These are phyloP conservation scores for Leptinotarsa tumamoca DNA, from an alignment of 2,888 invertebrate genomes.

Conservation along the genomic window DNA sequence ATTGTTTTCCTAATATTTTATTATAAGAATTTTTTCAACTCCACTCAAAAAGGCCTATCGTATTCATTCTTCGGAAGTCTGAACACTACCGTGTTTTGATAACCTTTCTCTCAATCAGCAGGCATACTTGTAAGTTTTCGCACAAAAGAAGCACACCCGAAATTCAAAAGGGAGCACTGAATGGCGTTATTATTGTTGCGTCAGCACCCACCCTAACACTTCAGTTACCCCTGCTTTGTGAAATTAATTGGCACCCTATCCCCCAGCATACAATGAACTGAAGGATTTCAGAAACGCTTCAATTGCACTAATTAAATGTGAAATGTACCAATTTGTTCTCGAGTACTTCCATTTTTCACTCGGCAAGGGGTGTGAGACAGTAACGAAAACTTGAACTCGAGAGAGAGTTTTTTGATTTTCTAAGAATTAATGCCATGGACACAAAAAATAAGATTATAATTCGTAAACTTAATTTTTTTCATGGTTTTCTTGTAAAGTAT, in stretches of 20 bases:
- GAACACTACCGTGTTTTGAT: background rate
- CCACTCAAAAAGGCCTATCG: too few relatives aligned
- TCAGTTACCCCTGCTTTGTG: constrained; percentile 16
- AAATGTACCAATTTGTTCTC: constrained; percentile 18
- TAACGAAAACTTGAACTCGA: background rate
- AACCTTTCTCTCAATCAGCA: background rate
- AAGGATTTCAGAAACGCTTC: constrained; percentile 17
- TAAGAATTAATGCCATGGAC: too few relatives aligned
- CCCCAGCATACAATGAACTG: constrained; percentile 17
- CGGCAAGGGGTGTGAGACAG: background rate
- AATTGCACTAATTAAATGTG: constrained; percentile 12
- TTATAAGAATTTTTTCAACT: too few relatives aligned
- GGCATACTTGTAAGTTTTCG: constrained; percentile 2
- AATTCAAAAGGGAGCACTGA: constrained; percentile 11
- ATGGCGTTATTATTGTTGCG: constrained; percentile 22
- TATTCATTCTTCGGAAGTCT: background rate
- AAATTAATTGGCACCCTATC: constrained; percentile 18
- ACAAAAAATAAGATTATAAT: too few relatives aligned
- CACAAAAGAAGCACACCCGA: constrained; percentile 6
- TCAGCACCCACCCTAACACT: constrained; percentile 16
- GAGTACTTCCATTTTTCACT: constrained; percentile 10
- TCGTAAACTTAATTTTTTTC: too few relatives aligned
- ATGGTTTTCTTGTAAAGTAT: too few relatives aligned
- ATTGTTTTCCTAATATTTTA: too few relatives aligned
- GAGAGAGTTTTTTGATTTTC: too few relatives aligned